phyloP scores from a whole-genome alignment of 2,797 vertebrate species.

The Hemitrygon akajei region DNA sequence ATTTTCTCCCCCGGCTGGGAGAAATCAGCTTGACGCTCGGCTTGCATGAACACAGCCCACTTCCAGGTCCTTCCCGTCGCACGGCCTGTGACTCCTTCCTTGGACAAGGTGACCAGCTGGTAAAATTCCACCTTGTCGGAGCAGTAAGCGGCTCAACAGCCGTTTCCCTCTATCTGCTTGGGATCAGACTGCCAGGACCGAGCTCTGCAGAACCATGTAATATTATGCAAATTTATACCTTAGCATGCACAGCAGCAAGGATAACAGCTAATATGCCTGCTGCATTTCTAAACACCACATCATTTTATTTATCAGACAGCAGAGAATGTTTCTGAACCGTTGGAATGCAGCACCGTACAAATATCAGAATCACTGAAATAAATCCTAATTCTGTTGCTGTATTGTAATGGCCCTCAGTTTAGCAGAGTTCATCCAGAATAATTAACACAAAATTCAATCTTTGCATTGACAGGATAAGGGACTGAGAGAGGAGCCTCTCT shows the following conservation, averaged over 20 bases:
- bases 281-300: slow-evolving; percentile 20
- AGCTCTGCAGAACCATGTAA: slow-evolving; percentile 14
- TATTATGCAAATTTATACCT: slow-evolving; percentile 37
- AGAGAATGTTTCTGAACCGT: not conserved
- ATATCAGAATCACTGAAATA: slow-evolving; percentile 10
- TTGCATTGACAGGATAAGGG: not conserved
- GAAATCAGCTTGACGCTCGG: slow-evolving; percentile 42
- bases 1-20: not conserved
- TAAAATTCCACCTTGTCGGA: slow-evolving; percentile 14
- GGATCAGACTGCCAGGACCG: not conserved
- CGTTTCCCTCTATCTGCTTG: not conserved
- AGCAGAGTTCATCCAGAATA: not conserved
- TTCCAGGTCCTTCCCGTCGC: slow-evolving; percentile 42
- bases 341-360: not conserved
- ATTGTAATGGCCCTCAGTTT: not conserved
- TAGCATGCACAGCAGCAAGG: not conserved
- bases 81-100: not conserved
- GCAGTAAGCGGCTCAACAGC: slow-evolving; percentile 1
- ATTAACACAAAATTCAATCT: slow-evolving; percentile 26
- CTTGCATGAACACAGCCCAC: slow-evolving; percentile 41
- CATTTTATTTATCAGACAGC: not conserved
- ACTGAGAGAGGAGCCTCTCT: not conserved
- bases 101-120: not conserved
- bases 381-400: slow-evolving; percentile 18
- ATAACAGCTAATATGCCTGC: slow-evolving; percentile 18